A percentile compares a stretch with the other conserved stretches of the same genome.
Conservation (phyloP, 2,113 vertebrate species). For the Rhinolophus sinicus region DNA sequence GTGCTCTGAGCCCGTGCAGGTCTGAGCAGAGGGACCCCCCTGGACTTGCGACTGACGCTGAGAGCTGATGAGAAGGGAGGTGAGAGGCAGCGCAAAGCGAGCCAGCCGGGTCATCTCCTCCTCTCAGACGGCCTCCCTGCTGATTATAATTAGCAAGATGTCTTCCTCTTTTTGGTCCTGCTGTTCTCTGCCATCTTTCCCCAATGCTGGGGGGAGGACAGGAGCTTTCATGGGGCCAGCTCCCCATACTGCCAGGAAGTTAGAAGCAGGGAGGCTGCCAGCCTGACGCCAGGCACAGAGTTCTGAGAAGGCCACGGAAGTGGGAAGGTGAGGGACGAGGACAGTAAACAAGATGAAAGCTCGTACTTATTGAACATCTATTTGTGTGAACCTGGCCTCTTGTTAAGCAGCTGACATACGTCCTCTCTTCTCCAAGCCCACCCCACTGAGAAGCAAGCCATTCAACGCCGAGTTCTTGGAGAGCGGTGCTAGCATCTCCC, state of each 20-base stretch:
- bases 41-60: neutral
- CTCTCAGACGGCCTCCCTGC: neutral
- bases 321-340: fast-evolving
- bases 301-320: neutral
- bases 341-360: fast-evolving
- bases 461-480: neutral
- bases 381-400: no score
- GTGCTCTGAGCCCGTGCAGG: neutral
- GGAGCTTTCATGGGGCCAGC: neutral
- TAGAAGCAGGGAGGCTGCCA: neutral
- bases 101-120: neutral
- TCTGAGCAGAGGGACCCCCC: neutral
- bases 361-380: neutral
- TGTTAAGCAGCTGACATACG: neutral
- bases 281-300: neutral
- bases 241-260: fast-evolving
- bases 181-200: neutral
- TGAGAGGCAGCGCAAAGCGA: neutral
- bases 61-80: neutral
- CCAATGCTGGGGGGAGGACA: neutral
- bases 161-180: neutral
- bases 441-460: neutral
- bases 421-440: neutral
- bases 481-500: neutral
- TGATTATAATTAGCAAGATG: fast-evolving